A percentile compares a stretch with the other conserved stretches of the same genome.
phyloP scores from a whole-genome alignment of 2,888 invertebrate genomes.

The Esperia sulphurella region DNA sequence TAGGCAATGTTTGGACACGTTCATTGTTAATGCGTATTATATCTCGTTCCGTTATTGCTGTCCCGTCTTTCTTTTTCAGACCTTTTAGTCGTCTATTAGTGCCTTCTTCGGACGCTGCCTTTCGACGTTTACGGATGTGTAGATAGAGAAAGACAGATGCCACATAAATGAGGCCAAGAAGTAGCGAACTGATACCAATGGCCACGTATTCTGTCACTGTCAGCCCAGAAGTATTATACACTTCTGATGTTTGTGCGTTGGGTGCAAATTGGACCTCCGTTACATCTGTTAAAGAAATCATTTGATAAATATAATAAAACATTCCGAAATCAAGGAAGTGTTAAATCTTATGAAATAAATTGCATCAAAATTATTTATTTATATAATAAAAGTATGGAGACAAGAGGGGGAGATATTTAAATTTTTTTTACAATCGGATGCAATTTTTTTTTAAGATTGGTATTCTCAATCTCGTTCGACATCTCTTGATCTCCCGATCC shows the following conservation, averaged over 20 bases:
- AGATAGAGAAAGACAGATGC: slow-evolving; percentile 91
- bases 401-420: no score
- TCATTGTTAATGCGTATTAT: slow-evolving; percentile 69
- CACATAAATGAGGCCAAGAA: slow-evolving; percentile 92
- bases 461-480: no score
- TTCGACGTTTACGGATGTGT: slow-evolving; percentile 84
- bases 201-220: slow-evolving; percentile 89
- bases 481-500: no score
- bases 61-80: slow-evolving; percentile 62
- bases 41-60: slow-evolving; percentile 62
- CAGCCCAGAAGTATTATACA: slow-evolving; percentile 80
- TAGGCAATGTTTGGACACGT: slow-evolving; percentile 52
- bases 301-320: not conserved
- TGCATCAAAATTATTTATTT: no score
- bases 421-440: no score
- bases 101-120: slow-evolving; percentile 66
- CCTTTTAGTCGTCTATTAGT: slow-evolving; percentile 56
- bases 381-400: no score
- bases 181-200: slow-evolving; percentile 89
- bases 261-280: slow-evolving; percentile 89
- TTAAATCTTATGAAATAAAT: no score
- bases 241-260: slow-evolving; percentile 79
- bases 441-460: no score
- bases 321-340: no score
- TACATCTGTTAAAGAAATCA: slow-evolving; percentile 79